Conservation (phyloP, 2,888 invertebrate species). For the Liopterus haemorrhoidalis region DNA sequence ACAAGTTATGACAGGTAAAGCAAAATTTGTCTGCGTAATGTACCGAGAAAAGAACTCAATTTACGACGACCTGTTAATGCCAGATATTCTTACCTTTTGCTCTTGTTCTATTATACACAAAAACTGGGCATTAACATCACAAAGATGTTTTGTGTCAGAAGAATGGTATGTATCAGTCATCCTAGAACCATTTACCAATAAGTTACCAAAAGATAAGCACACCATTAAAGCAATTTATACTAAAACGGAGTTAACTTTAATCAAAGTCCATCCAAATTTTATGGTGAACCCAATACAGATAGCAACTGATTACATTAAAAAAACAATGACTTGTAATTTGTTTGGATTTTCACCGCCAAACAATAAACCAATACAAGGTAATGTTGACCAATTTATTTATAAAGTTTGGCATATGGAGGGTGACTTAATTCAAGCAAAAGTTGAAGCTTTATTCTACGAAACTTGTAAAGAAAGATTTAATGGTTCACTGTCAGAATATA, state of each 20-base stretch:
- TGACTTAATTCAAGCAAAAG: slow-evolving; percentile 10
- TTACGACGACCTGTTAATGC: slow-evolving; percentile 16
- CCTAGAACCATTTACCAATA: slow-evolving; percentile 10
- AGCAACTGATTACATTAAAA: not conserved
- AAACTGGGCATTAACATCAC: slow-evolving; percentile 14
- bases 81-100: slow-evolving; percentile 20
- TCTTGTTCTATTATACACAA: slow-evolving; percentile 12
- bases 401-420: slow-evolving; percentile 21
- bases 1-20: slow-evolving; percentile 12
- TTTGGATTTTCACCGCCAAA: slow-evolving; percentile 17
- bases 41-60: slow-evolving; percentile 14
- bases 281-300: not conserved
- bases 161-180: slow-evolving; percentile 15
- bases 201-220: slow-evolving; percentile 10
- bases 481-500: slow-evolving; percentile 15
- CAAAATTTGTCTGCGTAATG: slow-evolving; percentile 10
- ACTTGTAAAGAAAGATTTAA: slow-evolving; percentile 5
- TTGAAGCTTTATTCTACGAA: slow-evolving; percentile 7
- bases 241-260: slow-evolving; percentile 8
- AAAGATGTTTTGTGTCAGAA: slow-evolving; percentile 12
- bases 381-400: slow-evolving; percentile 9
- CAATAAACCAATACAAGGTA: slow-evolving; percentile 10
- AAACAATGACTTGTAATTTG: slow-evolving; percentile 11
- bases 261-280: slow-evolving; percentile 6
- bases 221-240: slow-evolving; percentile 9